A percentile compares a stretch with the other conserved stretches of the same genome.
phyloP scores from a whole-genome alignment of 2,888 invertebrate genomes.

The Tanytarsus gracilentus region DNA sequence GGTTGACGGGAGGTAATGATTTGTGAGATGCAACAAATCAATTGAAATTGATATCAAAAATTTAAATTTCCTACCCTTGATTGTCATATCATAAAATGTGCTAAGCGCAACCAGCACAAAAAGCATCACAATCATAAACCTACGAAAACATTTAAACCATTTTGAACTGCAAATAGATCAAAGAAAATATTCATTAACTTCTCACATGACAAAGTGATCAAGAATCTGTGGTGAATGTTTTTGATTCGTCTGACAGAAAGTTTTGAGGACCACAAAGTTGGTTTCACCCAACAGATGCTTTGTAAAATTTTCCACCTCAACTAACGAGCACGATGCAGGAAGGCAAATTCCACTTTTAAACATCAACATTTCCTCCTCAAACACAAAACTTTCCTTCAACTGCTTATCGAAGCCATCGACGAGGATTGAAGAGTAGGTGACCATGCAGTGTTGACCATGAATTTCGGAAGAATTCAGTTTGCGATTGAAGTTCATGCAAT shows the following conservation, averaged over 20 bases:
- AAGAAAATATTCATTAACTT: background rate
- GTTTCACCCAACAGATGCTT: background rate
- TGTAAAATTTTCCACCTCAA: background rate
- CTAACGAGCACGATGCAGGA: background rate
- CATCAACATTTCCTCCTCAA: background rate
- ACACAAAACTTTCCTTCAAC: background rate
- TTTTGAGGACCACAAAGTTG: background rate
- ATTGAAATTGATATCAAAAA: too few relatives aligned
- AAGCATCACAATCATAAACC: background rate
- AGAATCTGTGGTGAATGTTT: background rate
- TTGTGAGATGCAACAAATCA: too few relatives aligned
- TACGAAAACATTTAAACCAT: too few relatives aligned
- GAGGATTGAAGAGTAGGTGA: background rate
- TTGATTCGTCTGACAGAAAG: background rate
- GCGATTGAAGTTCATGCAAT: background rate
- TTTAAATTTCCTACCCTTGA: background rate
- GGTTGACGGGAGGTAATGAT: too few relatives aligned
- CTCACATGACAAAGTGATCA: background rate
- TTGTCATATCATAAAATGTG: background rate
- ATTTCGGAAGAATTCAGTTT: background rate
- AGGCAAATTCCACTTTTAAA: slow-evolving; percentile 1
- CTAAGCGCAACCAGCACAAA: background rate
- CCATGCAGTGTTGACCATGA: background rate
- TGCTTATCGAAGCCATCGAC: background rate
- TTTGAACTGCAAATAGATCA: background rate